phyloP scores from a whole-genome alignment of 2,797 vertebrate species.

The Botia almorhae region DNA sequence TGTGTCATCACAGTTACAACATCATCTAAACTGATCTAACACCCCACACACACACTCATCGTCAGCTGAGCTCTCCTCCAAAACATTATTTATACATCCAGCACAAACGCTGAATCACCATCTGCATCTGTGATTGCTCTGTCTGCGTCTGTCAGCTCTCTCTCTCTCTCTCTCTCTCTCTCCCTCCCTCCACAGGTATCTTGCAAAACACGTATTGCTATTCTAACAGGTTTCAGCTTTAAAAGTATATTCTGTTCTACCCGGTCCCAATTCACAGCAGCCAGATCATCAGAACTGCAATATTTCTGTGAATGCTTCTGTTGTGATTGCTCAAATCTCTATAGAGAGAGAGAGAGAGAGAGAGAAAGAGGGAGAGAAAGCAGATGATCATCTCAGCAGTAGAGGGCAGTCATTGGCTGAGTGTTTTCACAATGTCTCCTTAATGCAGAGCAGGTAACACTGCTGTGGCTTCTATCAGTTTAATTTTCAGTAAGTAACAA shows the following conservation, averaged over 20 bases:
- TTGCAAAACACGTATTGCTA: neutral
- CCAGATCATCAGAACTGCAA: neutral
- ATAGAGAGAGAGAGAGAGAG: neutral
- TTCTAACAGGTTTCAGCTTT: neutral
- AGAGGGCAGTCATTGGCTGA: conserved; percentile 33
- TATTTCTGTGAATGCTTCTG: neutral
- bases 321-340: neutral
- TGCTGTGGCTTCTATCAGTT: too few species aligned
- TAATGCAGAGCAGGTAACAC: too few species aligned
- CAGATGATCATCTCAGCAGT: neutral
- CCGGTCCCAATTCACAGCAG: neutral
- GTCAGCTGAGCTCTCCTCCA: neutral
- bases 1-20: neutral
- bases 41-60: neutral
- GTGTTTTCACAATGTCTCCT: neutral
- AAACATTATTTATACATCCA: conserved; percentile 40
- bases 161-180: neutral
- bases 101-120: neutral
- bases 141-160: neutral
- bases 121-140: neutral
- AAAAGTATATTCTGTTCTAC: neutral
- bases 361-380: neutral
- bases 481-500: too few species aligned
- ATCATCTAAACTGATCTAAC: neutral
- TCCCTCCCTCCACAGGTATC: neutral